These are phyloP conservation scores for Hiodon tergisus DNA, from an alignment of 2,113 vertebrate species.

Conservation along the genomic window DNA sequence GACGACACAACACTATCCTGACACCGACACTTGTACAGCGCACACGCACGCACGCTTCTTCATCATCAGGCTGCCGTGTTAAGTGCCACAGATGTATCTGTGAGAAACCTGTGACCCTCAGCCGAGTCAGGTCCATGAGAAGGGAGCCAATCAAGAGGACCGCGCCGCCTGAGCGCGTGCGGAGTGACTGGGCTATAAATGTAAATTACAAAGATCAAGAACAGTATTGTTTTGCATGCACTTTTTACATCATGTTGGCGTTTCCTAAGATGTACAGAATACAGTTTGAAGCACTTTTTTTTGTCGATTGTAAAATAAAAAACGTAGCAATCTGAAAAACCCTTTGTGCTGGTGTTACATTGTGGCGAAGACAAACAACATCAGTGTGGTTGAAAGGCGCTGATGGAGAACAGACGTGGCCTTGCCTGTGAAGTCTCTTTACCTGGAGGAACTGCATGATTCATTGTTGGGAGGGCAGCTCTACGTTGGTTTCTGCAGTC, in stretches of 20 bases:
- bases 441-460: background rate
- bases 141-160: slow-evolving; percentile 56
- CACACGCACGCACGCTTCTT: slow-evolving; percentile 27
- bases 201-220: too few species aligned
- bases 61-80: slow-evolving; percentile 72
- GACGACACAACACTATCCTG: slow-evolving; percentile 61
- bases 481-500: background rate
- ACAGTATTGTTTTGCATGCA: slow-evolving; percentile 62
- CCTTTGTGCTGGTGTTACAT: slow-evolving; percentile 23
- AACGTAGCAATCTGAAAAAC: slow-evolving; percentile 57
- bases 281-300: slow-evolving; percentile 60
- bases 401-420: background rate
- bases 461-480: background rate
- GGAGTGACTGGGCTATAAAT: too few species aligned
- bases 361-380: slow-evolving; percentile 19
- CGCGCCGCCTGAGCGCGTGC: slow-evolving; percentile 40
- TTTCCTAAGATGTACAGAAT: slow-evolving; percentile 54
- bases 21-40: slow-evolving; percentile 64
- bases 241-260: slow-evolving; percentile 56
- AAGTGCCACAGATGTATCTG: slow-evolving; percentile 74
- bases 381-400: slow-evolving; percentile 29
- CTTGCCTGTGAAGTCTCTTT: background rate
- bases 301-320: slow-evolving; percentile 51
- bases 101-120: slow-evolving; percentile 46
- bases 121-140: slow-evolving; percentile 45